Evolutionary conservation across 64 coral and sea anemone genomes (phyloP), one percentile per base, ranked within the genome.

Genomic region (Montipora foliosa): DNA sequence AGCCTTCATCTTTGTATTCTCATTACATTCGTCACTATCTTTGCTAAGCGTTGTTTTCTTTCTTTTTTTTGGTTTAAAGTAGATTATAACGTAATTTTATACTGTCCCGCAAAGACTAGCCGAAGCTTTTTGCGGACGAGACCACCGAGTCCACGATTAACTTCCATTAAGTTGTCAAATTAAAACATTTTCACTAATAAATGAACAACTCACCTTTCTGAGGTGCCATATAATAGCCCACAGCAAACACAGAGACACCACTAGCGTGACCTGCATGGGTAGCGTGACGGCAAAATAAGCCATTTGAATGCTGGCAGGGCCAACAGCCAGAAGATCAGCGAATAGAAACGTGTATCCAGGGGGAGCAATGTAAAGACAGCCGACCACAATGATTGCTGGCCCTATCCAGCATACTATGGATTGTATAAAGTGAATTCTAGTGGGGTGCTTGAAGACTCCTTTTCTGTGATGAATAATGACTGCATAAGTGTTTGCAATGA

Each of bases 141-240:
- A 37, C 37, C 2, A 37, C 52, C 52, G 5, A 55, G 10, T 55
- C 52, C 10, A 55, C 10, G 52, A 55, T 55, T 55, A 55, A 5
- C 13, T 64, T 12, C 14, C 4, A 12, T 64, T 64, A 64, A 64
- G 13, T 16, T 64, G 61, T 4, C 14, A 64, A 16, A 15, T 12
- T 12, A 64, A 64, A 37, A 37, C 37, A 37, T 37, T 37, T 37
- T 37, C 37, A 37, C 37, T 37, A 37, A 37, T 2, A 37, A 37
- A 37, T 37, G 37, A 37, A 11, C 20, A 5, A 21, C 0, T 85
- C 85, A 99, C 98, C 95, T 90, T 99, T 69, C 95, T 87, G 2
- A 99, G 57, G 49, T 88, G 91, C 68, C 92, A 94, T 20, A 93
- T 79, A 17, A 99, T 91, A 58, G 94, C 94, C 92, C 98, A 99